These are phyloP conservation scores for Bothrops jararaca DNA, from an alignment of 2,113 vertebrate species.

Conservation along the genomic window DNA sequence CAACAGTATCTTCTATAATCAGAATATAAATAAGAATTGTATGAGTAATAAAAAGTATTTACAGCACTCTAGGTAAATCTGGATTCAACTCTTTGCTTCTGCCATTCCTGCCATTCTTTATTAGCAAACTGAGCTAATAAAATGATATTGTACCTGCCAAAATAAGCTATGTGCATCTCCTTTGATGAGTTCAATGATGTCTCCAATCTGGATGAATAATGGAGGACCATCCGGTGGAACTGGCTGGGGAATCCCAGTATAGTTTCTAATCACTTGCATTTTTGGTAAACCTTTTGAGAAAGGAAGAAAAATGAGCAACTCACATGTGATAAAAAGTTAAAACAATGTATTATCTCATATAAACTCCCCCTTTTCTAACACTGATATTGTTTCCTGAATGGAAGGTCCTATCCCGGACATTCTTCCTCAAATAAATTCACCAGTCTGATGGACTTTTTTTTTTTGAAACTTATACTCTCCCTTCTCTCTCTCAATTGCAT, in stretches of 20 bases:
- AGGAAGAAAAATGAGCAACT: not conserved
- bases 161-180: constrained; percentile 89
- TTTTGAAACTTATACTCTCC: not conserved
- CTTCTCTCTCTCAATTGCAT: not conserved
- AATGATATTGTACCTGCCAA: constrained; percentile 84
- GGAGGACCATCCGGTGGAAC: constrained; percentile 75
- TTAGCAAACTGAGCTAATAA: not conserved
- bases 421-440: not conserved
- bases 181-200: constrained; percentile 85
- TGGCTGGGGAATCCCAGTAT: constrained; percentile 81
- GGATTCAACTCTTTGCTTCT: not conserved
- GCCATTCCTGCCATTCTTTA: too few relatives aligned
- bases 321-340: not conserved
- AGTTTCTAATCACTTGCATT: constrained; percentile 89
- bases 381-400: not conserved
- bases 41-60: not conserved
- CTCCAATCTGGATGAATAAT: constrained; percentile 82
- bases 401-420: not conserved
- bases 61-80: not conserved
- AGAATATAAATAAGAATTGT: not conserved
- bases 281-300: constrained; percentile 83
- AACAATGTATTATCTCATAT: not conserved
- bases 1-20: not conserved
- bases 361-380: not conserved
- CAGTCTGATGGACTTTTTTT: not conserved